Conservation (phyloP, 2,888 invertebrate species). For the Anticlea derivata region DNA sequence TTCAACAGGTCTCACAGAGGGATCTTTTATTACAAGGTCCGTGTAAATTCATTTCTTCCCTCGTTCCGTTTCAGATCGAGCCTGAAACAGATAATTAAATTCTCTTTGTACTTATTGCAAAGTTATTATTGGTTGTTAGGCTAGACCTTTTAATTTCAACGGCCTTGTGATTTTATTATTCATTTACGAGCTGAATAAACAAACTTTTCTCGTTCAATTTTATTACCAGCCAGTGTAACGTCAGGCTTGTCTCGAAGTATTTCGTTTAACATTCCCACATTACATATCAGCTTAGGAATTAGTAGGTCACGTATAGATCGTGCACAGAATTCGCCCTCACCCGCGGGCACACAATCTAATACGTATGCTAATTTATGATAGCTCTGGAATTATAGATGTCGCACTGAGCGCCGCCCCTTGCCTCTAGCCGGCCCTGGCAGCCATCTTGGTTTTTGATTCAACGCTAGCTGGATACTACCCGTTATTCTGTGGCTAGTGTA, state of each 20-base stretch:
- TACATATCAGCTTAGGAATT: conserved; percentile 49
- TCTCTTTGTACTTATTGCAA: conserved; percentile 23
- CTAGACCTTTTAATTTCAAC: conserved; percentile 15
- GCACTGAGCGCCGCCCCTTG: conserved; percentile 61
- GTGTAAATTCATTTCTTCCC: conserved; percentile 52
- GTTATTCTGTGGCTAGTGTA: conserved; percentile 10
- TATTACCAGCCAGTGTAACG: not conserved
- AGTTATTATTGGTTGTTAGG: conserved; percentile 22
- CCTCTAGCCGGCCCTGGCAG: conserved; percentile 48
- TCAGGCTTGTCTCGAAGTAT: not conserved
- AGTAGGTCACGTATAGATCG: conserved; percentile 43
- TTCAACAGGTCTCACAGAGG: conserved; percentile 66
- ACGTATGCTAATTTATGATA: conserved; percentile 81
- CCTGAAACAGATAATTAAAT: conserved; percentile 46
- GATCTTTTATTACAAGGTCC: conserved; percentile 60
- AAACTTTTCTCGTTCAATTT: not conserved
- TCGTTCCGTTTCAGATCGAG: conserved; percentile 32
- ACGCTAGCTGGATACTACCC: conserved; percentile 25
- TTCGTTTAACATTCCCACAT: conserved; percentile 41
- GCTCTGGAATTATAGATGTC: conserved; percentile 80
- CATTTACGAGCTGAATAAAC: not conserved
- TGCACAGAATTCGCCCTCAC: conserved; percentile 65
- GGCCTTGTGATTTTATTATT: not conserved
- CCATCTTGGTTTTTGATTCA: conserved; percentile 74
- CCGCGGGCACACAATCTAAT: conserved; percentile 67